Conservation (phyloP, 2,113 vertebrate species). For the Peucedramus taeniatus region DNA sequence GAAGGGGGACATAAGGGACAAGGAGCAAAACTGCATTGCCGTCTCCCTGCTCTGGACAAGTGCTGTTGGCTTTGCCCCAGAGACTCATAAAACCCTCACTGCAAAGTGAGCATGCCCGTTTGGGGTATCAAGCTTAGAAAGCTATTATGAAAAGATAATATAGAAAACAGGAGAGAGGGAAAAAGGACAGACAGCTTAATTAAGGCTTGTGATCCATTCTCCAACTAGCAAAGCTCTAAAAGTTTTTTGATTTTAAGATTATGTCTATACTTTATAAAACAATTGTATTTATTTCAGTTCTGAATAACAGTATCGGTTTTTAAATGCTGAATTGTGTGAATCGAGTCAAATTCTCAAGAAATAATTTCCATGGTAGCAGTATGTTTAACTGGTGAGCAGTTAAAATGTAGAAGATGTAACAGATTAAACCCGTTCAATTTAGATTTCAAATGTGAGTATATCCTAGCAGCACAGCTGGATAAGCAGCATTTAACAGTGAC, state of each 20-base stretch:
- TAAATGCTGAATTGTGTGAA: not conserved
- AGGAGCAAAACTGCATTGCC: not conserved
- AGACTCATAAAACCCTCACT: not conserved
- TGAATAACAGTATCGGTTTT: not conserved
- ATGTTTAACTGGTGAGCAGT: not conserved
- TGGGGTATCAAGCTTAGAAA: not conserved
- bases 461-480: not conserved
- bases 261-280: not conserved
- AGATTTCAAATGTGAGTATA: not conserved
- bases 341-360: not conserved
- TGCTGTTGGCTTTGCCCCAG: fast-evolving
- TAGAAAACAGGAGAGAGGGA: not conserved
- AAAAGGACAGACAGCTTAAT: not conserved
- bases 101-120: not conserved
- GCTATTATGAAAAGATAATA: not conserved
- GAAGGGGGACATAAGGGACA: not conserved
- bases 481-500: not conserved
- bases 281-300: not conserved
- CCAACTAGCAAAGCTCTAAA: not conserved
- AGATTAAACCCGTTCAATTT: not conserved
- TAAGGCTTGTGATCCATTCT: not conserved
- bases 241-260: not conserved
- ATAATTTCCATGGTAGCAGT: not conserved
- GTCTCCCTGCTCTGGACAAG: not conserved
- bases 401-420: not conserved